phyloP scores from a whole-genome alignment of 2,113 vertebrate species.

The Opisthocomus hoazin region DNA sequence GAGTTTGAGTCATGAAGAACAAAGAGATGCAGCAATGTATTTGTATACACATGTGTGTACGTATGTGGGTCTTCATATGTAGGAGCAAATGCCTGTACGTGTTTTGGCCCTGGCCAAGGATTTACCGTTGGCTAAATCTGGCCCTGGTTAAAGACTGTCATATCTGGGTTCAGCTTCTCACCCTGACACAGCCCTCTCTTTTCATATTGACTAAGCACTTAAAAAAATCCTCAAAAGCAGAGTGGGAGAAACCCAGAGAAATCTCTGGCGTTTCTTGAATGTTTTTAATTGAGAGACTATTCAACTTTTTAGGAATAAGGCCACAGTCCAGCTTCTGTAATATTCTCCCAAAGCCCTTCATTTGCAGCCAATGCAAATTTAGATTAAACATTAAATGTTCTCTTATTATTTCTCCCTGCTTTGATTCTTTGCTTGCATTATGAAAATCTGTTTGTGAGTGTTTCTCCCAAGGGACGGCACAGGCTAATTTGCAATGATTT shows the following conservation, averaged over 20 bases:
- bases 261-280: neutral
- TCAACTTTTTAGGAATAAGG: neutral
- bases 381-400: neutral
- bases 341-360: neutral
- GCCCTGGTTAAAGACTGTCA: neutral
- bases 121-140: too few species aligned
- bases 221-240: neutral
- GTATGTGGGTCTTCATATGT: fast-evolving
- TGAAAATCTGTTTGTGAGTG: neutral
- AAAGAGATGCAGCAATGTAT: neutral
- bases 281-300: neutral
- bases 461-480: neutral
- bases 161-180: neutral
- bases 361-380: neutral
- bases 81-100: neutral
- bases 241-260: neutral
- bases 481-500: neutral
- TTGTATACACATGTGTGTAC: neutral
- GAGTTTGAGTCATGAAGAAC: neutral
- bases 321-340: neutral
- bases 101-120: neutral
- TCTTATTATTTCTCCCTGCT: neutral
- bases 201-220: neutral
- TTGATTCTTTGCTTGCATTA: fast-evolving
- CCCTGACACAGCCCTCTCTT: neutral